Evolutionary conservation across 1,140 invertebrate species (phyloP).

Genomic region (Drosophila punjabiensis): DNA sequence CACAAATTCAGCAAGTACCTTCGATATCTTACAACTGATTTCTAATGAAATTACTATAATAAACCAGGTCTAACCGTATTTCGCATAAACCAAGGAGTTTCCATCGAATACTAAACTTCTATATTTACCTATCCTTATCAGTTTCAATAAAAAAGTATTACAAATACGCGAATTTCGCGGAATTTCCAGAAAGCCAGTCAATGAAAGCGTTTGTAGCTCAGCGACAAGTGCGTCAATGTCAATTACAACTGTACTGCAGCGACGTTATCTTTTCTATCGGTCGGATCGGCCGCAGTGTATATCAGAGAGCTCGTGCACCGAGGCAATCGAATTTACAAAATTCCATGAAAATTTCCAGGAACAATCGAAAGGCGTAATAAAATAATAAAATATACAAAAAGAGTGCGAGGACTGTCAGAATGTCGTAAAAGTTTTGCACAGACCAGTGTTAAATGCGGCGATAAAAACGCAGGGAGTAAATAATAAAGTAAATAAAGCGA

Average conservation of each 20-base stretch:
- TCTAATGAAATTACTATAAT: background rate
- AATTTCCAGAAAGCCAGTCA: slow-evolving; percentile 5
- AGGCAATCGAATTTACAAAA: slow-evolving; percentile 42
- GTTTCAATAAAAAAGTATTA: background rate
- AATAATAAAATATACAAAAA: slow-evolving; percentile 30
- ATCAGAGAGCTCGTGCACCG: slow-evolving; percentile 17
- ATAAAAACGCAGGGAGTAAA: slow-evolving; percentile 55
- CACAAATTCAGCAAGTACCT: background rate
- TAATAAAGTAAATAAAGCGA: slow-evolving; percentile 32
- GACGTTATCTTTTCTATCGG: slow-evolving; percentile 12
- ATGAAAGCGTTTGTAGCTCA: slow-evolving; percentile 9
- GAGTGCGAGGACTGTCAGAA: slow-evolving; percentile 25
- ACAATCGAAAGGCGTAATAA: slow-evolving; percentile 52
- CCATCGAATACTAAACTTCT: slow-evolving; percentile 1
- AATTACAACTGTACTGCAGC: slow-evolving; percentile 20
- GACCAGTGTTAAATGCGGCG: slow-evolving; percentile 39
- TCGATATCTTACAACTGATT: background rate
- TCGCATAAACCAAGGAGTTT: background rate
- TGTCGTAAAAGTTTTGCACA: slow-evolving; percentile 65
- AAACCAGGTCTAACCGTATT: background rate
- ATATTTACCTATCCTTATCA: slow-evolving; percentile 20
- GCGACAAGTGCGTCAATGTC: slow-evolving; percentile 29
- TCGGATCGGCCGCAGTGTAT: background rate
- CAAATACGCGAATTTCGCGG: background rate
- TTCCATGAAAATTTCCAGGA: slow-evolving; percentile 37